Base-by-base conservation (phyloP, 1,140 invertebrate genomes). In the Heliconius melpomene region DNA sequence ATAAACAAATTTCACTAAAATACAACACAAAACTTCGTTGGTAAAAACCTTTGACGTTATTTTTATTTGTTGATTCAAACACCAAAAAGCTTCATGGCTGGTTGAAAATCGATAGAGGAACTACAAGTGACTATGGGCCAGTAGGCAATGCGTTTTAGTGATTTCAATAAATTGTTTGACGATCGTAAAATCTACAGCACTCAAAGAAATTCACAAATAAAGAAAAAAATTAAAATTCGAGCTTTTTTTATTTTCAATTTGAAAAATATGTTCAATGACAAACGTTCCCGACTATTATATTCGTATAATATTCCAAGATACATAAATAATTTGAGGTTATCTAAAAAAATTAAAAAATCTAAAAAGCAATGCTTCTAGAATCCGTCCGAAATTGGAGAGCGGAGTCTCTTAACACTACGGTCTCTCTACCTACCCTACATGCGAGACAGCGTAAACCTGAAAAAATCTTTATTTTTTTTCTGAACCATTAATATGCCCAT, bases 51-150 rank as follows among this genome's bases (percentile, higher is more conserved):
- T 81, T 81, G 80, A 81, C 77, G 76, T 77, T 36, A 57, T 57
- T 57, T 57, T 71, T 29, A 26, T 54, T 16, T 71, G 79, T 80
- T 70, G 26, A 81, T 78, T 81, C 50, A 76, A 82, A 82, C 26
- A 79, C 80, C 80, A 72, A 82, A 82, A 82, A 78, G 80, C 66
- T 77, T 81, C 72, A 82, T 73, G 80, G 74, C 36, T 79, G 77
- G 73, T 46, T 81, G 77, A 75, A 76, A 76, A 70, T 74, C 80
- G 60, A 82, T 82, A 50, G 79, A 77, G 75, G 79, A 81, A 81
- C 79, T 57, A 66, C 26, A 82, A 82, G 80, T 82, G 77, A 78
- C 60, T 82, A 82, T 76, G 77, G 80, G 77, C 77, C 80, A 82
- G 77, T 79, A 79, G 77, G 74, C 80, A 81, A 81, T 75, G 72